Percentiles rank a stretch among this genome's conserved stretches.
Evolutionary conservation across 2,113 vertebrate genomes (phyloP).

Genomic region (Struthidea cinerea): DNA sequence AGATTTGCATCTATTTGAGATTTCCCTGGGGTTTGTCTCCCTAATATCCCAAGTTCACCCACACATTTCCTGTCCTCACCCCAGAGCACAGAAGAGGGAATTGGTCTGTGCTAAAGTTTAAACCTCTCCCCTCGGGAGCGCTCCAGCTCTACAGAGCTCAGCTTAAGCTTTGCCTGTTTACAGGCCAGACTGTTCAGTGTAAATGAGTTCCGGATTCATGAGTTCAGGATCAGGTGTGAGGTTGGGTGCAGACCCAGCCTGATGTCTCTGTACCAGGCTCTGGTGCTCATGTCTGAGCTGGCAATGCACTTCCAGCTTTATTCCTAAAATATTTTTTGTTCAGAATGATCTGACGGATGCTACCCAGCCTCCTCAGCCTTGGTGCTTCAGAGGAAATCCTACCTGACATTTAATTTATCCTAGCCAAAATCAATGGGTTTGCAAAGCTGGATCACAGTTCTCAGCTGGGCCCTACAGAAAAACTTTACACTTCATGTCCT

Average conservation of each 20-base stretch:
- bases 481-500: not conserved
- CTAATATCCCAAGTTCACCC: not conserved
- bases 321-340: not conserved
- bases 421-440: not conserved
- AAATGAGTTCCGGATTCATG: not conserved
- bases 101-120: not conserved
- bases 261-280: not conserved
- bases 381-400: not conserved
- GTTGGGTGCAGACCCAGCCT: not conserved
- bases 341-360: not conserved
- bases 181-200: not conserved
- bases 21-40: slow-evolving; percentile 17
- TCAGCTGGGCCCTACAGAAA: not conserved
- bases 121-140: not conserved
- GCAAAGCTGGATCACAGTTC: not conserved
- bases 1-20: slow-evolving; percentile 6
- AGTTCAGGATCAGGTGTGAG: not conserved
- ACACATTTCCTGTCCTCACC: slow-evolving; percentile 21
- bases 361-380: not conserved
- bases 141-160: not conserved
- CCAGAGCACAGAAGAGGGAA: not conserved
- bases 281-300: not conserved
- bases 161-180: not conserved
- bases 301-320: not conserved
- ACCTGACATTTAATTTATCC: not conserved